phyloP scores from a whole-genome alignment of 2,113 vertebrate species.

The Xenopus borealis region DNA sequence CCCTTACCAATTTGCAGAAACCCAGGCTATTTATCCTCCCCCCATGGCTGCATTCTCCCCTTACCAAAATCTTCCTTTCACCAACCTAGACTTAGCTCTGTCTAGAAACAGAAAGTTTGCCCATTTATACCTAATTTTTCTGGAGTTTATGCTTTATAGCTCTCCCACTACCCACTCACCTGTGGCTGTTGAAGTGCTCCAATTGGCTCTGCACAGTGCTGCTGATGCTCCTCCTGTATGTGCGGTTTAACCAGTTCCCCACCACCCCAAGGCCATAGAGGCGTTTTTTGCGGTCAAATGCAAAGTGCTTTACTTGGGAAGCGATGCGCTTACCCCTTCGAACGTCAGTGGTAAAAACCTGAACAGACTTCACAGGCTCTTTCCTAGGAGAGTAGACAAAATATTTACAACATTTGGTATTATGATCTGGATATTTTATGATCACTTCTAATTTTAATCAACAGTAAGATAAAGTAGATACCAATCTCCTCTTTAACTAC shows the following conservation, averaged over 20 bases:
- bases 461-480: too few relatives aligned
- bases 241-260: constrained; percentile 88
- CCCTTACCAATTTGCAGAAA: too few relatives aligned
- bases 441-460: too few relatives aligned
- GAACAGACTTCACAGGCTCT: constrained; percentile 46
- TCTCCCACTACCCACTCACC: constrained; percentile 63
- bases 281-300: constrained; percentile 86
- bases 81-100: too few relatives aligned
- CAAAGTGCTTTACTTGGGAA: constrained; percentile 87
- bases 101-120: too few relatives aligned
- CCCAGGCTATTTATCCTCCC: too few relatives aligned
- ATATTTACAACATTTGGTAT: neutral
- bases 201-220: constrained; percentile 88
- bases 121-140: too few relatives aligned
- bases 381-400: constrained; percentile 53
- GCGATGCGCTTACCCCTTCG: constrained; percentile 80
- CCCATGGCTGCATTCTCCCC: too few relatives aligned
- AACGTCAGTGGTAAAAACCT: neutral
- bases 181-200: constrained; percentile 87
- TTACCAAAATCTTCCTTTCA: too few relatives aligned
- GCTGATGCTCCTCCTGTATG: constrained; percentile 87
- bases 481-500: too few relatives aligned
- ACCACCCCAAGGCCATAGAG: constrained; percentile 91
- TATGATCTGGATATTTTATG: neutral
- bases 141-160: too few relatives aligned